phyloP scores from a whole-genome alignment of 1,140 invertebrate species.

The Drosophila nigrodunni region DNA sequence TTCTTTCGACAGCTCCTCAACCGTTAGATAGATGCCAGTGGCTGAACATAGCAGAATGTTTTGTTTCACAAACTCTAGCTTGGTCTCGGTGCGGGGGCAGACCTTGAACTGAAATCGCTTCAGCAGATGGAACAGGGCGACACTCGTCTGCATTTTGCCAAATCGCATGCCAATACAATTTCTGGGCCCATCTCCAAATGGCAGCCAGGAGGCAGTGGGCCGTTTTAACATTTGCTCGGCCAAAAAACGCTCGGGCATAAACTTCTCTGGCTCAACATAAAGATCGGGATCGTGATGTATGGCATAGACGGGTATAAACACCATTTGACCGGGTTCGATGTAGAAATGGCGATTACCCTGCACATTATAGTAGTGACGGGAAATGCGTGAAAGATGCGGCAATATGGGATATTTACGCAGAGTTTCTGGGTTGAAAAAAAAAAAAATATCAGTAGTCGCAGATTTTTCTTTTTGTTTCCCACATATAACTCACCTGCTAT shows the following conservation, averaged over 20 bases:
- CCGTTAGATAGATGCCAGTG: slow-evolving; percentile 83
- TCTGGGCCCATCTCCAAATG: slow-evolving; percentile 87
- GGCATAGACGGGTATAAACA: slow-evolving; percentile 87
- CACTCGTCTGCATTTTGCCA: slow-evolving; percentile 84
- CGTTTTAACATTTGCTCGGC: slow-evolving; percentile 84
- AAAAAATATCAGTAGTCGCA: no score
- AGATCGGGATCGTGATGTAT: slow-evolving; percentile 87
- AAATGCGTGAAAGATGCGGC: slow-evolving; percentile 69
- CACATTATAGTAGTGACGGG: slow-evolving; percentile 67
- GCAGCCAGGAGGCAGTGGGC: slow-evolving; percentile 86
- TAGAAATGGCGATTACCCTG: slow-evolving; percentile 56
- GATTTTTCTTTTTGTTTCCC: neutral
- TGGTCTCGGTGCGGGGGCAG: slow-evolving; percentile 80
- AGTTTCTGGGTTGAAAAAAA: slow-evolving; percentile 55
- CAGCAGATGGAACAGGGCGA: slow-evolving; percentile 84
- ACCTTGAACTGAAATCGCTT: slow-evolving; percentile 76
- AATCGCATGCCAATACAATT: slow-evolving; percentile 86
- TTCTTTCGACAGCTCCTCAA: slow-evolving; percentile 39
- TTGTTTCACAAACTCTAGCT: slow-evolving; percentile 84
- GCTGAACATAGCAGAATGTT: slow-evolving; percentile 84
- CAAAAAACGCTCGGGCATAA: slow-evolving; percentile 87
- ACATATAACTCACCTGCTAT: slow-evolving; percentile 55
- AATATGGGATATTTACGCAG: slow-evolving; percentile 85
- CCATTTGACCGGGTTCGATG: slow-evolving; percentile 71
- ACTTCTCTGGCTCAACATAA: slow-evolving; percentile 87